These are phyloP conservation scores for Paelopatides confundens DNA, from an alignment of 53 echinoderm and acorn worm genomes.

Conservation along the genomic window DNA sequence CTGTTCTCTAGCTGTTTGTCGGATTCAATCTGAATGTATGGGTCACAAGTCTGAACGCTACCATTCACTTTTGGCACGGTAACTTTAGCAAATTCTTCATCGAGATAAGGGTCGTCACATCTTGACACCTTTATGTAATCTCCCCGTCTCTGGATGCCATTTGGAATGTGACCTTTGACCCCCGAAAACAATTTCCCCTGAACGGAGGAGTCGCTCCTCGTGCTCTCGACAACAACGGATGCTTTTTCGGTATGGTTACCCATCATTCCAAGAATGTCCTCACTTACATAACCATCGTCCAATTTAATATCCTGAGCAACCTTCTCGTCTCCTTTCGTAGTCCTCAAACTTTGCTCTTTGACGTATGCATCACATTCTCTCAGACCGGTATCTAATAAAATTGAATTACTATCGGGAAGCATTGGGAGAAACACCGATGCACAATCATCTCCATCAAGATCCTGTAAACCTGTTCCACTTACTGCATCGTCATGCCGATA, in stretches of 20 bases:
- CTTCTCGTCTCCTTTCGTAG: not conserved
- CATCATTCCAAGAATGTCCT: no score
- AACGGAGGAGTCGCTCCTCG: not conserved
- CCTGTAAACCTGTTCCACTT: no score
- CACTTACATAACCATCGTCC: not conserved
- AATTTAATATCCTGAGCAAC: not conserved
- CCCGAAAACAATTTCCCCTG: not conserved
- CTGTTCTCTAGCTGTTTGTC: no score
- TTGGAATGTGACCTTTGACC: not conserved
- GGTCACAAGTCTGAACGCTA: not conserved
- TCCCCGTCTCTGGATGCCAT: no score
- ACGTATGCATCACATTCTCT: no score
- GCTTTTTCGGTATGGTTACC: not conserved
- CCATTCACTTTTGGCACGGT: not conserved
- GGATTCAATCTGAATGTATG: not conserved
- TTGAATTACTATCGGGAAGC: no score
- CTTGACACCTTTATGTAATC: not conserved
- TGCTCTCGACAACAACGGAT: not conserved
- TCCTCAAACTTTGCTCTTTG: no score
- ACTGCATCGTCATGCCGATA: no score
- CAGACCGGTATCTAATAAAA: no score
- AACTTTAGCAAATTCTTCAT: not conserved
- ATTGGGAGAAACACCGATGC: no score
- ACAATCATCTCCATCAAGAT: no score
- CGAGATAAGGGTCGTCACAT: not conserved